Base-by-base conservation (phyloP, 2,113 vertebrate species). In the Pseudonaja textilis region DNA sequence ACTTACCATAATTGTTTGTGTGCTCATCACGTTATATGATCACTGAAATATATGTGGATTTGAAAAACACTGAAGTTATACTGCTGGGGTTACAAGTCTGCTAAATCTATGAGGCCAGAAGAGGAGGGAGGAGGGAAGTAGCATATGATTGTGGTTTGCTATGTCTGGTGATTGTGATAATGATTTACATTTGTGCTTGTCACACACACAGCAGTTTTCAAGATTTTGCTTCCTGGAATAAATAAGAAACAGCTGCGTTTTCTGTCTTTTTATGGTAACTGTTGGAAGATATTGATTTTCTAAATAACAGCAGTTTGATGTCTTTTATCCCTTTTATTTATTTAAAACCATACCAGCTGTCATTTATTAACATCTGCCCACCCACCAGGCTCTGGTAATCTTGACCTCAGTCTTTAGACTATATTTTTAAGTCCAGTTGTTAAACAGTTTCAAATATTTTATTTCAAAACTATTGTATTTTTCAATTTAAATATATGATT, bases 171-270 rank as follows among this genome's bases (percentile, higher is more conserved):
- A 59, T 47, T 39, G 85, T 23, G 42, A 54, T 89, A 52, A 34
- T 69, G 93, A 55, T 55, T 90, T 90, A 55, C 0, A 0, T 90
- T 81, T 52, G 52, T 50, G 6, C 42, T 94, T 57, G 91, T 81
- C 5, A 86, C 12, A 81, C 74, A 81, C 74, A 89, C 0, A 4
- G 9, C 88, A 89, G 26, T 85, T 7, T 92, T 74, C 93, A 89
- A 61, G 16, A n/a, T 39, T 88, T 55, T 0, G 74, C 26, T 92
- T 0, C 81, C 23, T 57, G 9, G 45, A 4, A 4, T 89, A 89
- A 93, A 26, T 16, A 93, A 92, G 89, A 93, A 93, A 91, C 25
- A 81, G 2, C 61, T 93, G 90, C 90, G 59, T 4, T 20, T 42
- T 91, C 26, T 64, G 23, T 42, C 47, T 52, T 26, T 81, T 26